These are phyloP conservation scores for Athetis lepigone DNA, from an alignment of 2,888 invertebrate genomes.

Conservation along the genomic window DNA sequence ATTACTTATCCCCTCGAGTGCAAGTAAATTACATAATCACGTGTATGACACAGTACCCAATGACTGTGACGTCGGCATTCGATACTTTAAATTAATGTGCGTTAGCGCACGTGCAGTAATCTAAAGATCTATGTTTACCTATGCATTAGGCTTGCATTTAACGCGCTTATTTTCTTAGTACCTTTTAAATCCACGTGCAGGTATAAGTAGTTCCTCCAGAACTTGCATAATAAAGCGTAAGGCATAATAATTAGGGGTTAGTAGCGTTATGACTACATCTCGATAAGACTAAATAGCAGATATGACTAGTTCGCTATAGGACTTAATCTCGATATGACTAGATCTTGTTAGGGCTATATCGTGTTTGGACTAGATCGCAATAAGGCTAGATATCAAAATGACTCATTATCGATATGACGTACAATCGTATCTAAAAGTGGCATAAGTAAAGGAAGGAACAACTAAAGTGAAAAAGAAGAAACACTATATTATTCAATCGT, in stretches of 20 bases:
- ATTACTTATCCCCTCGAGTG: slow-evolving; percentile 27
- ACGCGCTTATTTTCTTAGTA: slow-evolving; percentile 46
- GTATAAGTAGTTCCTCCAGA: slow-evolving; percentile 7
- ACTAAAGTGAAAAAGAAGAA: no score
- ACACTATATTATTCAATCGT: no score
- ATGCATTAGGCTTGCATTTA: slow-evolving; percentile 36
- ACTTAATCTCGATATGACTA: no score
- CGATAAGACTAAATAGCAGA: no score
- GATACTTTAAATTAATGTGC: slow-evolving; percentile 52
- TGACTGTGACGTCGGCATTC: slow-evolving; percentile 50
- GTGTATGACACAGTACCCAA: slow-evolving; percentile 16
- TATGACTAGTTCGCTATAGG: no score
- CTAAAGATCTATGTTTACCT: slow-evolving; percentile 54
- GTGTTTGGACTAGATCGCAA: no score
- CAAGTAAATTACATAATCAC: slow-evolving; percentile 26
- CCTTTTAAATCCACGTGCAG: slow-evolving; percentile 38
- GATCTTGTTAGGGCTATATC: no score
- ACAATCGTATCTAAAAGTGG: no score
- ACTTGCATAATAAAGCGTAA: slow-evolving; percentile 23
- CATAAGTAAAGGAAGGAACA: no score
- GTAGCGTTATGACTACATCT: no score
- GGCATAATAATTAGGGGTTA: neutral
- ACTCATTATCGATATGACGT: no score
- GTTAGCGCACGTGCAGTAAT: slow-evolving; percentile 47
- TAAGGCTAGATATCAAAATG: no score